Evolutionary conservation across 2,888 invertebrate genomes (phyloP).

Genomic region (Microctonus brassicae): DNA sequence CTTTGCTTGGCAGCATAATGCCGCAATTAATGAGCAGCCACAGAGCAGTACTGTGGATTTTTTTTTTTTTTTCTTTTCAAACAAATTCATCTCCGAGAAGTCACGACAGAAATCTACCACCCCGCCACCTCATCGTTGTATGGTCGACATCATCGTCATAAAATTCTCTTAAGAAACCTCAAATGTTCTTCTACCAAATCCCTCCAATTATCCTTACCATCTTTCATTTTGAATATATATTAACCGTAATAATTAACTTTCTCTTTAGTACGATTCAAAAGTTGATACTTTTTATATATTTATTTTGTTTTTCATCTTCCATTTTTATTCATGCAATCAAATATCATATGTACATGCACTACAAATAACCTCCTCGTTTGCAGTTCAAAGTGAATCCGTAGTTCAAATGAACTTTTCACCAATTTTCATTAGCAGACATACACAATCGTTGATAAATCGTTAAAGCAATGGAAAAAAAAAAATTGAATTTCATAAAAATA

Average conservation of each 20-base stretch:
- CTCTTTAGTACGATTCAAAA: not conserved
- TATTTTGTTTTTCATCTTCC: too few species aligned
- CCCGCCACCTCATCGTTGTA: not conserved
- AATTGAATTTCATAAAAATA: not conserved
- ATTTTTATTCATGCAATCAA: not conserved
- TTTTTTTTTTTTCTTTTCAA: not conserved
- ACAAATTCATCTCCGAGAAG: slow-evolving; percentile 17
- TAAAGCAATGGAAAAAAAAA: not conserved
- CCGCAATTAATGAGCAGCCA: slow-evolving; percentile 27
- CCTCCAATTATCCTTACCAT: not conserved
- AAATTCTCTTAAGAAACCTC: slow-evolving; percentile 11
- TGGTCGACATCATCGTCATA: not conserved
- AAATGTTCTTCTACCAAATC: not conserved
- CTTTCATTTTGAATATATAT: not conserved
- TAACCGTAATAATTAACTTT: not conserved
- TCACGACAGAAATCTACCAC: not conserved
- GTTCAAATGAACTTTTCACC: not conserved
- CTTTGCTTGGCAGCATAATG: slow-evolving; percentile 23
- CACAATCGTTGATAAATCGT: not conserved
- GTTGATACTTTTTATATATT: not conserved
- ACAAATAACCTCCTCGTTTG: not conserved
- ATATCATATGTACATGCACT: not conserved
- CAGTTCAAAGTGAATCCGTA: not conserved
- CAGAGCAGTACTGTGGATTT: slow-evolving; percentile 2
- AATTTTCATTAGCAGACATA: not conserved